Conservation (phyloP, 2,888 invertebrate species). For the Drosophila trichaetosa region DNA sequence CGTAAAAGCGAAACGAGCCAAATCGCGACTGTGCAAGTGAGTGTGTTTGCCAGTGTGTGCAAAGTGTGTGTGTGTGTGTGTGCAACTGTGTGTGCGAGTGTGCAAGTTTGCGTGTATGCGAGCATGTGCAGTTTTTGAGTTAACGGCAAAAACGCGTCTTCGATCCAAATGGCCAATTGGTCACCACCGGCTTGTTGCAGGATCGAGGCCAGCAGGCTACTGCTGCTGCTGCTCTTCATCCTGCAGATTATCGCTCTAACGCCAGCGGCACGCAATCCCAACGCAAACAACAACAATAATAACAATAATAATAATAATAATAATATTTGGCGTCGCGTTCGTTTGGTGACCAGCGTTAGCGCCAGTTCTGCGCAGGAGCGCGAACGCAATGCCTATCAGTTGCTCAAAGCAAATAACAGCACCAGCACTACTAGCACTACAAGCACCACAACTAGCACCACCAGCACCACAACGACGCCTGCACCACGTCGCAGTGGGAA, state of each 20-base stretch:
- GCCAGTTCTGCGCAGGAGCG: conserved; percentile 59
- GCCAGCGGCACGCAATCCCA: conserved; percentile 65
- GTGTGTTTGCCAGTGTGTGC: conserved; percentile 16
- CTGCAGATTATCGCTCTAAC: conserved; percentile 68
- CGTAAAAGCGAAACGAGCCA: conserved; percentile 26
- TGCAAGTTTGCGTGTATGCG: conserved; percentile 37
- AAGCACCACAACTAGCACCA: conserved; percentile 26
- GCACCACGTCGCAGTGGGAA: conserved; percentile 59
- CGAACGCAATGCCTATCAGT: conserved; percentile 72
- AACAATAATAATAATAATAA: conserved; percentile 54
- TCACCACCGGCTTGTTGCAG: conserved; percentile 40
- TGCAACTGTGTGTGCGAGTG: conserved; percentile 1
- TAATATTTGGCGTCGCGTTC: conserved; percentile 72
- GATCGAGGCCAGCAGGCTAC: conserved; percentile 61
- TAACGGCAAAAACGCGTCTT: conserved; percentile 50
- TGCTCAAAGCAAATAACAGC: conserved; percentile 58
- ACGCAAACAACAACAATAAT: conserved; percentile 44
- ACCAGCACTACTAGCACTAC: conserved; percentile 32
- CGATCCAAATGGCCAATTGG: conserved; percentile 66
- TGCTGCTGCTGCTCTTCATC: conserved; percentile 62
- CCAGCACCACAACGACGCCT: conserved; percentile 33
- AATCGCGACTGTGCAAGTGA: conserved; percentile 41
- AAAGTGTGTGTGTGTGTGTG: conserved; percentile 12
- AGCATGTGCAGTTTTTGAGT: conserved; percentile 69
- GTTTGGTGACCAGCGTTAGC: conserved; percentile 66